These are phyloP conservation scores for Nephrocerus scutellatus DNA, from an alignment of 2,888 invertebrate genomes.

Conservation along the genomic window DNA sequence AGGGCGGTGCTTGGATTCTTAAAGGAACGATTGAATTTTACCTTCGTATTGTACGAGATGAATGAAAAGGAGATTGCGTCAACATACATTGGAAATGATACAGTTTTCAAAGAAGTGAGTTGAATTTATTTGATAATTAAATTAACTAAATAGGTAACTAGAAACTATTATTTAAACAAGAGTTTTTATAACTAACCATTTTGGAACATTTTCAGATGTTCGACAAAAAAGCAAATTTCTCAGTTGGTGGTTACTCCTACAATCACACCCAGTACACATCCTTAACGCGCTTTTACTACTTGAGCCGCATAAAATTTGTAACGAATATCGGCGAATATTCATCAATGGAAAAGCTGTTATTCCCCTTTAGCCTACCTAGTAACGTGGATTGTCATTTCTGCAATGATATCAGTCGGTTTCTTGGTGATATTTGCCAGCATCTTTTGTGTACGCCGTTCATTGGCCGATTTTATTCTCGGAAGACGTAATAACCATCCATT, in stretches of 20 bases:
- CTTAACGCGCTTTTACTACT: conserved; percentile 31
- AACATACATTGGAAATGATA: conserved; percentile 26
- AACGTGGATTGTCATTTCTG: conserved; percentile 28
- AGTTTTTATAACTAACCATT: background rate
- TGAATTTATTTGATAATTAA: background rate
- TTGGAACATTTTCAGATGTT: conserved; percentile 33
- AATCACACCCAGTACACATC: conserved; percentile 28
- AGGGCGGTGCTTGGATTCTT: conserved; percentile 32
- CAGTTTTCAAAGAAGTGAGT: conserved; percentile 23
- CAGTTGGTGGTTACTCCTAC: conserved; percentile 22
- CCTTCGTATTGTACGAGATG: conserved; percentile 27
- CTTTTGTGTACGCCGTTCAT: background rate
- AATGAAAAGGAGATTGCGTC: conserved; percentile 24
- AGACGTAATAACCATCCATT: conserved; percentile 18
- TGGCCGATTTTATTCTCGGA: conserved; percentile 14
- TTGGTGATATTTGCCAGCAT: conserved; percentile 15
- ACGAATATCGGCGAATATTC: conserved; percentile 30
- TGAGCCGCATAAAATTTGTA: conserved; percentile 33
- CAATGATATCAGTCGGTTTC: conserved; percentile 23
- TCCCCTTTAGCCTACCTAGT: conserved; percentile 30
- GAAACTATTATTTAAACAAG: too few species aligned
- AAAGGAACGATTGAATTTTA: conserved; percentile 32
- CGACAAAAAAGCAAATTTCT: conserved; percentile 24
- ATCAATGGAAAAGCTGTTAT: conserved; percentile 32
- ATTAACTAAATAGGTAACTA: too few species aligned